Conservation (phyloP, 1,140 invertebrate species). For the Calliphora vicina region DNA sequence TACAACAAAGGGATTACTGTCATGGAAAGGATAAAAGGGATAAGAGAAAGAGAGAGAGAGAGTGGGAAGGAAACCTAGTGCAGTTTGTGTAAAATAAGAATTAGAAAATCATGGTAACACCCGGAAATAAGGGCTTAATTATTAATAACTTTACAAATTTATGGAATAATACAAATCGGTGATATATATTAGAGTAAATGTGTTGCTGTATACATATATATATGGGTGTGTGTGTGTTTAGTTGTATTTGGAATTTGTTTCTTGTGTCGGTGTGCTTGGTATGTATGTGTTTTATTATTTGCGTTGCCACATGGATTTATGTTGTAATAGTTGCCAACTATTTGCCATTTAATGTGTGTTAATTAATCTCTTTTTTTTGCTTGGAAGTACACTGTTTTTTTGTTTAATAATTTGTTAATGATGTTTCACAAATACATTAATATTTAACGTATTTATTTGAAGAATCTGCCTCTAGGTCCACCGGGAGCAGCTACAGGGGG, state of each 20-base stretch:
- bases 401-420: background rate
- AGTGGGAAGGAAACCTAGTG: too few species aligned
- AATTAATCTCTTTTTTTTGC: background rate
- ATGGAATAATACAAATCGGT: background rate
- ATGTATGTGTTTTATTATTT: constrained; percentile 16
- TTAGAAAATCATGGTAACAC: background rate
- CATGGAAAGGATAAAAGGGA: too few species aligned
- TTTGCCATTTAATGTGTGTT: background rate
- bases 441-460: constrained; percentile 48
- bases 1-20: too few species aligned
- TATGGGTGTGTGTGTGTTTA: background rate
- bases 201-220: background rate
- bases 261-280: background rate
- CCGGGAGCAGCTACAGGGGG: constrained; percentile 62
- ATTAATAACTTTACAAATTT: background rate
- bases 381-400: constrained; percentile 12
- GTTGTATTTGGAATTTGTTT: background rate
- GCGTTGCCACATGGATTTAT: background rate
- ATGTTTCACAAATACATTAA: background rate
- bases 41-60: too few species aligned
- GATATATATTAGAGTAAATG: background rate
- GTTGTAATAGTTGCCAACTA: background rate
- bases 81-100: too few species aligned
- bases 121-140: background rate
- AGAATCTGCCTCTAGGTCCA: constrained; percentile 57